Evolutionary conservation across 2,797 vertebrate genomes (phyloP).

Genomic region (Smutsia temminckii): DNA sequence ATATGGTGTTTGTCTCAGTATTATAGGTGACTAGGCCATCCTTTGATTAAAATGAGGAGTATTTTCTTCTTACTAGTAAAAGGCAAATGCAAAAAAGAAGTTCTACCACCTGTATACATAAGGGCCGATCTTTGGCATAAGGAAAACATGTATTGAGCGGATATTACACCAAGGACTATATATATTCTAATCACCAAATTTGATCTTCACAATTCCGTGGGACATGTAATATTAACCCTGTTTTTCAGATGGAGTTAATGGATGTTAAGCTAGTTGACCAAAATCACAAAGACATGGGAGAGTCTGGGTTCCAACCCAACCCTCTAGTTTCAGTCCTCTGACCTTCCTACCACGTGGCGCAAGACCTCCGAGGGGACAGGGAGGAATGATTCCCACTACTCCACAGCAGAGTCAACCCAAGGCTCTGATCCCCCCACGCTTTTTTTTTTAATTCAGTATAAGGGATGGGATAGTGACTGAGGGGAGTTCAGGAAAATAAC

Average conservation of each 20-base stretch:
- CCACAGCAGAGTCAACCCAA: not conserved
- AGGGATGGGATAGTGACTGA: not conserved
- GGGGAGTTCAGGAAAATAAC: not conserved
- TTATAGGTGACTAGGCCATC: not conserved
- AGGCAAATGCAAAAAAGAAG: not conserved
- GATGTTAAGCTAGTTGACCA: not conserved
- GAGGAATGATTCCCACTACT: not conserved
- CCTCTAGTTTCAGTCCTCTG: not conserved
- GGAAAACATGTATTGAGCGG: not conserved
- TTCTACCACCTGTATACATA: not conserved
- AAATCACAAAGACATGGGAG: not conserved
- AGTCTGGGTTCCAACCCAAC: not conserved
- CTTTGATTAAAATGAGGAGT: slow-evolving; percentile 11
- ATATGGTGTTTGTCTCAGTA: not conserved
- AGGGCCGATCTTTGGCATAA: not conserved
- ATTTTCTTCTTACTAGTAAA: not conserved
- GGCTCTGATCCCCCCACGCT: not conserved
- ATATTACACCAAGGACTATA: too few species aligned
- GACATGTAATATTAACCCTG: not conserved
- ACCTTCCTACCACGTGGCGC: not conserved
- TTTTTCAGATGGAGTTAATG: not conserved
- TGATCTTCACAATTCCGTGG: not conserved
- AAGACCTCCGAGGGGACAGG: not conserved
- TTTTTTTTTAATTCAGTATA: not conserved
- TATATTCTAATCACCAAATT: not conserved